Conservation (phyloP, 2,797 vertebrate species). For the Phrynocephalus forsythii region DNA sequence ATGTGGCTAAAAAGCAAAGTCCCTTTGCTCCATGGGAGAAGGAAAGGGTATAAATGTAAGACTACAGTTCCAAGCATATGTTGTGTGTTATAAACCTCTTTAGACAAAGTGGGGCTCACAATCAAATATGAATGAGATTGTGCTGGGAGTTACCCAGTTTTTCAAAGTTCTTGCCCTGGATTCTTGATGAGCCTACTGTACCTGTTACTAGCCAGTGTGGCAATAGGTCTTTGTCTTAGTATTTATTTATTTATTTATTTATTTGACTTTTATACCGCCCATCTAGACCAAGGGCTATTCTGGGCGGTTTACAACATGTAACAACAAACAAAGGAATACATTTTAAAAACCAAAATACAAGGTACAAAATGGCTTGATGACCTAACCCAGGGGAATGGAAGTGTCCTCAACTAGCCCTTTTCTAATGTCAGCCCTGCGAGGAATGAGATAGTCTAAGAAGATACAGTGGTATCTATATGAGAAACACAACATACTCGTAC, state of each 20-base stretch:
- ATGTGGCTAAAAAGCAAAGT: not conserved
- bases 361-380: no score
- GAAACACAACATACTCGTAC: not conserved
- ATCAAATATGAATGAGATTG: not conserved
- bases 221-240: no score
- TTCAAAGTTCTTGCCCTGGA: not conserved
- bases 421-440: not conserved
- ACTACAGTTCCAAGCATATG: not conserved
- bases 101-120: not conserved
- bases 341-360: no score
- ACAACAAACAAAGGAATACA: no score
- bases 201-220: no score
- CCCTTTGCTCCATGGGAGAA: not conserved
- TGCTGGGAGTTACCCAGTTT: not conserved
- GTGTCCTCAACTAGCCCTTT: not conserved
- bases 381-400: no score
- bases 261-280: no score
- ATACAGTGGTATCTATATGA: not conserved
- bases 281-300: no score
- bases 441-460: not conserved
- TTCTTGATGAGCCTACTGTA: no score
- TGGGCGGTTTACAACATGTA: no score
- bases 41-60: not conserved
- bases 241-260: no score
- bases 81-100: not conserved